A percentile compares a stretch with the other conserved stretches of the same genome.
These are phyloP conservation scores for Phaetusa simplex DNA, from an alignment of 2,113 vertebrate species.

Conservation along the genomic window DNA sequence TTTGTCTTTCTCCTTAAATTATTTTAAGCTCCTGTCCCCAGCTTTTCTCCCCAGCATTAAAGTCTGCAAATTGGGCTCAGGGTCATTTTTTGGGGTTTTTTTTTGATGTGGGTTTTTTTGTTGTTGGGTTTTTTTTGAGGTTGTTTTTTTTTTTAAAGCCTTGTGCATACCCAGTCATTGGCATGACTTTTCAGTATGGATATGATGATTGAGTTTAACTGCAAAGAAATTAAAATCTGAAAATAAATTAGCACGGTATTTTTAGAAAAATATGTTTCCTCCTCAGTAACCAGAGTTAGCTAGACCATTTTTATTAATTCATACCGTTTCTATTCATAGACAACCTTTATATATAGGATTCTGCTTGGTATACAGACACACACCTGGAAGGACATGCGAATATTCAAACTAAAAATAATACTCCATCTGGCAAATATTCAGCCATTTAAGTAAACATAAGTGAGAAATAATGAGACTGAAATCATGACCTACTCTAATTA, in stretches of 20 bases:
- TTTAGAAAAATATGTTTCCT: not conserved
- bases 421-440: not conserved
- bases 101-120: no score
- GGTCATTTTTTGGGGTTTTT: no score
- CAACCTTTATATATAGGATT: not conserved
- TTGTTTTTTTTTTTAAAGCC: not conserved
- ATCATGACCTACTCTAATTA: not conserved
- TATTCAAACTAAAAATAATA: slow-evolving; percentile 2
- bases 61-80: not conserved
- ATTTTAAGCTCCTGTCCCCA: not conserved
- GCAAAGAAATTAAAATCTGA: not conserved
- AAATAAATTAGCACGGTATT: not conserved
- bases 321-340: not conserved
- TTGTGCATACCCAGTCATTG: not conserved
- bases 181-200: not conserved
- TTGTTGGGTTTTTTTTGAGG: not conserved
- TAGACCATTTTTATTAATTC: not conserved
- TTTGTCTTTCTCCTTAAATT: not conserved
- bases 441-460: not conserved
- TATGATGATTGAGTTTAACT: not conserved
- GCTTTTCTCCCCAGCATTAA: not conserved
- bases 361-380: not conserved
- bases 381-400: not conserved
- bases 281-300: not conserved
- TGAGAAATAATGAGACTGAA: slow-evolving; percentile 20